Conservation (phyloP, 2,797 vertebrate species). For the Netta rufina region DNA sequence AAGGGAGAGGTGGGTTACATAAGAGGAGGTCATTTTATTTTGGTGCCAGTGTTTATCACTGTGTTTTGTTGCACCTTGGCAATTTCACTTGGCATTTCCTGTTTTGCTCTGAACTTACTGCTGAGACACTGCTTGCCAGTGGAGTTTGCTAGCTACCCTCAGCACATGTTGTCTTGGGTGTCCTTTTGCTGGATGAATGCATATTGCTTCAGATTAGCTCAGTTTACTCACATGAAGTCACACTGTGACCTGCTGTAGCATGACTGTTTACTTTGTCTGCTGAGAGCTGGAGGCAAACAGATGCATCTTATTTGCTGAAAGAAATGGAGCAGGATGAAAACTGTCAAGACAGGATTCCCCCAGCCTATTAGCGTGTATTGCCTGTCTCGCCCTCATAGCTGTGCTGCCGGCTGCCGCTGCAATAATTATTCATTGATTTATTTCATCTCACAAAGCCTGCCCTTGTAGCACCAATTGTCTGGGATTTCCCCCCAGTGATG, state of each 20-base stretch:
- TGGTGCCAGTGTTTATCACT: background rate
- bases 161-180: background rate
- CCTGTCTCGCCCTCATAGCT: constrained; percentile 5
- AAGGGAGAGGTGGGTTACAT: background rate
- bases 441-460: constrained; percentile 28
- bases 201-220: background rate
- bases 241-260: constrained; percentile 19
- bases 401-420: background rate
- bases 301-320: constrained; percentile 58
- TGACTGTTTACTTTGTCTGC: constrained; percentile 52
- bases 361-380: background rate
- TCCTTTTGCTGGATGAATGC: background rate
- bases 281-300: constrained; percentile 48
- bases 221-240: background rate
- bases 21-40: background rate
- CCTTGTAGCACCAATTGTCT: background rate
- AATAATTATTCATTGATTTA: constrained; percentile 52
- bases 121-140: background rate
- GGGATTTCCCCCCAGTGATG: background rate
- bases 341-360: constrained; percentile 44
- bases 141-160: background rate
- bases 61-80: background rate
- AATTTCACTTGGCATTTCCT: background rate
- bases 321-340: constrained; percentile 51
- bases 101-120: background rate